phyloP scores from a whole-genome alignment of 2,113 vertebrate genomes.

The Anseranas semipalmata region DNA sequence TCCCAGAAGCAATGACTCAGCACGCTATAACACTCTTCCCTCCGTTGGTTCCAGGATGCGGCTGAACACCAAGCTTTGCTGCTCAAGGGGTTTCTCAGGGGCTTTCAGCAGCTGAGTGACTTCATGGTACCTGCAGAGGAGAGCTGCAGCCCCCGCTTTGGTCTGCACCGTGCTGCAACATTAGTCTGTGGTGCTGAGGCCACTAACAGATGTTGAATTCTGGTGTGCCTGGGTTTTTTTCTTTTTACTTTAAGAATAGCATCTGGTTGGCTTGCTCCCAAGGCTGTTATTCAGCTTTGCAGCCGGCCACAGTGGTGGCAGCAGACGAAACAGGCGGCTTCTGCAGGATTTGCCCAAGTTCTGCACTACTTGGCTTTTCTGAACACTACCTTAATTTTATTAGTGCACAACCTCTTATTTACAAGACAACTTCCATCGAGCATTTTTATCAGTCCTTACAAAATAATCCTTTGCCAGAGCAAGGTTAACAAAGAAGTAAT shows the following conservation, averaged over 20 bases:
- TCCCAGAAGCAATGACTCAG: not conserved
- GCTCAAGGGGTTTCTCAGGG: not conserved
- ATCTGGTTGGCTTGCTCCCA: constrained; percentile 26
- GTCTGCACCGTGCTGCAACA: rapidly evolving
- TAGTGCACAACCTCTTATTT: not conserved
- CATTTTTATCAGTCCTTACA: not conserved
- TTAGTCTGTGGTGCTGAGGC: not conserved
- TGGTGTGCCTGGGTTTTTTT: rapidly evolving
- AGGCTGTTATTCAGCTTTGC: not conserved
- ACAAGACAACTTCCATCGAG: not conserved
- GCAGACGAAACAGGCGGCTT: not conserved
- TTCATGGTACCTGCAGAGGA: not conserved
- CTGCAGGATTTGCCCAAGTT: not conserved
- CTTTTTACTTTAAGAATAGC: not conserved
- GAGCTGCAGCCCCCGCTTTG: not conserved
- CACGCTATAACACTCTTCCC: not conserved
- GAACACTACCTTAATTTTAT: not conserved
- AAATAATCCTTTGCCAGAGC: not conserved
- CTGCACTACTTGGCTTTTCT: not conserved
- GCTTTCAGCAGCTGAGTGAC: not conserved
- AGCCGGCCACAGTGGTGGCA: not conserved
- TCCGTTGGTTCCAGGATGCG: not conserved
- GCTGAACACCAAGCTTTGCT: not conserved
- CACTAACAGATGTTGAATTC: not conserved
- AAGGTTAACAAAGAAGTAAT: not conserved